These are phyloP conservation scores for Dynastes grantii DNA, from an alignment of 2,888 invertebrate species.

Conservation along the genomic window DNA sequence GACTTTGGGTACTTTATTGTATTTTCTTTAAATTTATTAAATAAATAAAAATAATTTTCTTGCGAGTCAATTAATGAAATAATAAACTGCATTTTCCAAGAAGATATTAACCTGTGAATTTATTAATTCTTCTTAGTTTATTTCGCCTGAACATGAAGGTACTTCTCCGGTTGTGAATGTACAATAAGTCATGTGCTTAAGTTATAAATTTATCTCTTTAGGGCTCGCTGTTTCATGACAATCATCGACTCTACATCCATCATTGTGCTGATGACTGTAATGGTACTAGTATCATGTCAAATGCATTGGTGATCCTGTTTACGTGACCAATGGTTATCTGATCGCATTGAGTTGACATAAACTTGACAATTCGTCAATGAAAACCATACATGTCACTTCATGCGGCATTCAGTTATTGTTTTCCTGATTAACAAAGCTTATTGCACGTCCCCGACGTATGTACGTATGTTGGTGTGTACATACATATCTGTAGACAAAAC, in stretches of 20 bases:
- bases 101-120: too few relatives aligned
- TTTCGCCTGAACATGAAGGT: background rate
- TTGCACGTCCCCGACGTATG: constrained; percentile 37
- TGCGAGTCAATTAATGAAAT: too few relatives aligned
- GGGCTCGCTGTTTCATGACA: background rate
- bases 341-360: constrained; percentile 52
- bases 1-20: too few relatives aligned
- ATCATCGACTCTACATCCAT: constrained; percentile 25
- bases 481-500: constrained; percentile 1
- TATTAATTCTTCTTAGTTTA: background rate
- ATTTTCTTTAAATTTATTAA: too few relatives aligned
- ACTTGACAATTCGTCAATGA: constrained; percentile 54
- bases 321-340: constrained; percentile 53
- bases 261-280: constrained; percentile 41
- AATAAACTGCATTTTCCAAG: too few relatives aligned
- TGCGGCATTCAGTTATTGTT: constrained; percentile 54
- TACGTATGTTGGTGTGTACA: constrained; percentile 23
- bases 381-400: constrained; percentile 53
- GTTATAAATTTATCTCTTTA: constrained; percentile 10
- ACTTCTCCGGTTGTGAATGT: background rate
- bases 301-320: constrained; percentile 48
- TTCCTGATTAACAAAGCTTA: constrained; percentile 52
- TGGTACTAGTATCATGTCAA: constrained; percentile 52
- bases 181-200: constrained; percentile 3
- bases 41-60: too few relatives aligned